Evolutionary conservation across 2,113 vertebrate genomes (phyloP), one percentile per base, ranked within the genome.

Genomic region (Meleagris gallopavo): DNA sequence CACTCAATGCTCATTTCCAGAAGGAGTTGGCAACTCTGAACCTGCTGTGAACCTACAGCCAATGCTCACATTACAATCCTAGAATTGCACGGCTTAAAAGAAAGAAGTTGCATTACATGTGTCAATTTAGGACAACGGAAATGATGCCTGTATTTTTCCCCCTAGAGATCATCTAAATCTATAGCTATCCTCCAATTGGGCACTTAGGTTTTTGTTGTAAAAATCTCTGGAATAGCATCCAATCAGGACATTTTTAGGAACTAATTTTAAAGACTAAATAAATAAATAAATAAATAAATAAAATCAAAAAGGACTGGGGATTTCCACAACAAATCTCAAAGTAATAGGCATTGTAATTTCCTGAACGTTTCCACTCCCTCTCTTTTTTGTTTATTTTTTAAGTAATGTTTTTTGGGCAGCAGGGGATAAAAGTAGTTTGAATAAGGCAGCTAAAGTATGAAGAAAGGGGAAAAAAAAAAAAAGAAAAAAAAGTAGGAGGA

Each of bases 11-110:
- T n/a, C 55, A 80, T 76, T 79, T 88, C 71, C 76, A 91, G 69
- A 58, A 94, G 46, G 52, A 87, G 38, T 38, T 93, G 83, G 57
- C 66, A 95, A 70, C 38, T 45, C 55, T 29, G 34, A 94, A 94
- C 60, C 43, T 75, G 79, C 9, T 0, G 0, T 40, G 34, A 83
- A 88, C 79, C 18, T 32, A 46, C 48, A 40, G 46, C 24, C 60
- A 61, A 15, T 2, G 43, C 20, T 93, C 93, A 74, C 83, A 76
- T 86, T 76, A 70, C 55, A 86, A 55, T 43, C 83, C 83, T 70
- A 67, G 87, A 80, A 77, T 52, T 74, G 50, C 75, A 48, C 65
- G 20, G 22, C 69, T 89, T 57, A 11, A 22, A 22, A 92, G 74
- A 40, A 93, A 92, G 25, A 82, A 80, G 72, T 34, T 55, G 66